These are phyloP conservation scores for Teleiodes luculella DNA, from an alignment of 2,888 invertebrate genomes.

Conservation along the genomic window DNA sequence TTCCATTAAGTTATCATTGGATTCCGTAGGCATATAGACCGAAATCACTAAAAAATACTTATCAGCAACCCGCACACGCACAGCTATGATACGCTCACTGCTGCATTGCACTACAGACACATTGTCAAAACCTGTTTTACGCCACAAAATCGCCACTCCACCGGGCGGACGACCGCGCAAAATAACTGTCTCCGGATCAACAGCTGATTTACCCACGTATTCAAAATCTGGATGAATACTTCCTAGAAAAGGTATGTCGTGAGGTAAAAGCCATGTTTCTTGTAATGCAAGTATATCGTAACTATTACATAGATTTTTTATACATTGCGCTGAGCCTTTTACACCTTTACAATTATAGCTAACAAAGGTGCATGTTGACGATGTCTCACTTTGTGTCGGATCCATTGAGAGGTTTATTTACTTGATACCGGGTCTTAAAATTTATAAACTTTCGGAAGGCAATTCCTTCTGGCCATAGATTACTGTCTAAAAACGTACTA, in stretches of 20 bases:
- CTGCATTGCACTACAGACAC: constrained; percentile 8
- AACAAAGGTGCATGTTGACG: constrained; percentile 7
- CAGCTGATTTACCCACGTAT: constrained; percentile 9
- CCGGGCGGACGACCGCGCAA: constrained; percentile 15
- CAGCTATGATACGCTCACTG: neutral
- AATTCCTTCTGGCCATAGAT: constrained; percentile 23
- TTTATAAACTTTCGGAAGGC: constrained; percentile 23
- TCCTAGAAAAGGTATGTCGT: constrained; percentile 2
- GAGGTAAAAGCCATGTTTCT: constrained; percentile 9
- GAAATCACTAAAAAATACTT: neutral
- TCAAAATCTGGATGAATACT: neutral
- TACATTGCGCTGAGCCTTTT: neutral
- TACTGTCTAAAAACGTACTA: constrained; percentile 17
- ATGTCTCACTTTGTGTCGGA: neutral
- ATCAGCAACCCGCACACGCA: neutral
- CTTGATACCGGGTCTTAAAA: constrained; percentile 1
- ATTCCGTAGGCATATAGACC: constrained; percentile 8
- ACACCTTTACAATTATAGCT: constrained; percentile 18
- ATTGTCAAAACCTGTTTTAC: constrained; percentile 2
- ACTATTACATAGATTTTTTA: too few species aligned
- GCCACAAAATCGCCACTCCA: constrained; percentile 14
- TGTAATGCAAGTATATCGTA: neutral
- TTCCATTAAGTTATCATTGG: neutral
- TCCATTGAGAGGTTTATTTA: neutral
- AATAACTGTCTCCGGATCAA: constrained; percentile 7